These are phyloP conservation scores for Drosophila neonasuta DNA, from an alignment of 2,888 invertebrate species.

Conservation along the genomic window DNA sequence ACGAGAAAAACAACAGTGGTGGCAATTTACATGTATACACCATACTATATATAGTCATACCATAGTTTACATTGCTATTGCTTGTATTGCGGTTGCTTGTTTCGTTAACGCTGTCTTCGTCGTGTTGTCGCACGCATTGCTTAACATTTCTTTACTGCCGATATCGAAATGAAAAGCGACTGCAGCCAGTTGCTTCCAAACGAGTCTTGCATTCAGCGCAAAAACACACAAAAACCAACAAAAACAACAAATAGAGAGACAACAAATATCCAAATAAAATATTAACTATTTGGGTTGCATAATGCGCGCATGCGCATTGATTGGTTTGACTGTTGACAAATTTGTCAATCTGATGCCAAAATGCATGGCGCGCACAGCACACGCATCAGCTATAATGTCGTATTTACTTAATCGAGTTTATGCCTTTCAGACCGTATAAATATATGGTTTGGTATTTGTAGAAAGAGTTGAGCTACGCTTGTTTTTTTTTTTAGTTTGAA, in stretches of 20 bases:
- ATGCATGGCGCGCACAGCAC: conserved; percentile 19
- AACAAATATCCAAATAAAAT: conserved; percentile 57
- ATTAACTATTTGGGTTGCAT: conserved; percentile 64
- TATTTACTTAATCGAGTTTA: neutral
- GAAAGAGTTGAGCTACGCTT: no score
- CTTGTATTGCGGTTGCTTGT: neutral
- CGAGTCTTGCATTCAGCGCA: conserved; percentile 46
- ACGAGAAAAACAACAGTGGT: conserved; percentile 1
- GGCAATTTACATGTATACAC: neutral
- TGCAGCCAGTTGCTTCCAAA: conserved; percentile 34
- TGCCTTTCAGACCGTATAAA: no score
- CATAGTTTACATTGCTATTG: neutral
- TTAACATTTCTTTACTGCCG: conserved; percentile 61
- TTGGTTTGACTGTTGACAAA: conserved; percentile 39
- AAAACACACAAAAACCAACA: conserved; percentile 8
- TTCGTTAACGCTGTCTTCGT: neutral
- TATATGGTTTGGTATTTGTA: no score
- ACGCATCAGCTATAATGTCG: neutral
- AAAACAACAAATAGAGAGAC: neutral
- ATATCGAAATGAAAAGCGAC: conserved; percentile 37
- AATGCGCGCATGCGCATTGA: conserved; percentile 47
- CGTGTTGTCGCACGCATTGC: conserved; percentile 48
- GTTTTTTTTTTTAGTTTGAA: neutral
- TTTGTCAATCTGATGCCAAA: conserved; percentile 63
- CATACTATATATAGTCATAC: neutral